Base-by-base conservation (phyloP, 2,113 vertebrate species). In the Pseudorhombus dupliciocellatus region DNA sequence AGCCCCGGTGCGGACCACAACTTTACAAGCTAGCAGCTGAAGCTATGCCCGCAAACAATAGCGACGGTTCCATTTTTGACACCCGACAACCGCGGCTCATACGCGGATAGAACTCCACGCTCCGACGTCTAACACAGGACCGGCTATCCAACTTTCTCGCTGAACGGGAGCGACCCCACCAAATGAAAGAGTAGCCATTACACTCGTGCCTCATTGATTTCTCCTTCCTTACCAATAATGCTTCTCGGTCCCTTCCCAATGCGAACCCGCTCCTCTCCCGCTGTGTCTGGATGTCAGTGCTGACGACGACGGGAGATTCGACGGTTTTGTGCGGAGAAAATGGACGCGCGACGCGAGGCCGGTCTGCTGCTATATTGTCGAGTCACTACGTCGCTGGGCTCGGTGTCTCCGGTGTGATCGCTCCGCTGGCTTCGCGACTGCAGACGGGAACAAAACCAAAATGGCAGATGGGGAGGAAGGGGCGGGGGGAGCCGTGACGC, bases 371-470 rank as follows among this genome's bases (percentile, higher is more conserved):
- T 92, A 87, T 91, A 91, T 44, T 94, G 93, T 92, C 92, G 94
- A 94, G 94, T 94, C 94, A 94, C 93, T 90, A 81, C 76, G 86
- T 82, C 87, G 81, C 77, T 82, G 60, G 52, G 63, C 79, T 16
- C 37, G 72, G 79, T 77, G 4, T 58, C 85, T 81, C 70, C 82
- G 78, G 53, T 90, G 82, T 84, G 77, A 76, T 85, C 84, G 90
- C 88, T 87, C 66, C 89, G 83, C 87, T 86, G 90, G 87, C 87
- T 91, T 90, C 79, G 85, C 72, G 88, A 90, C 92, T 89, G 90
- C 86, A 87, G 86, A 91, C 90, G 87, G 91, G 93, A 94, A 94
- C 94, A 94, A 94, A 94, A 94, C 93, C 94, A 94, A 94, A 94
- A 94, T 94, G 94, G 94, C 94, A 94, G 92, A 84, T 86, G 59